Evolutionary conservation across 2,888 invertebrate genomes (phyloP), one percentile per base, ranked within the genome.

Genomic region (Blastobasis adustella): DNA sequence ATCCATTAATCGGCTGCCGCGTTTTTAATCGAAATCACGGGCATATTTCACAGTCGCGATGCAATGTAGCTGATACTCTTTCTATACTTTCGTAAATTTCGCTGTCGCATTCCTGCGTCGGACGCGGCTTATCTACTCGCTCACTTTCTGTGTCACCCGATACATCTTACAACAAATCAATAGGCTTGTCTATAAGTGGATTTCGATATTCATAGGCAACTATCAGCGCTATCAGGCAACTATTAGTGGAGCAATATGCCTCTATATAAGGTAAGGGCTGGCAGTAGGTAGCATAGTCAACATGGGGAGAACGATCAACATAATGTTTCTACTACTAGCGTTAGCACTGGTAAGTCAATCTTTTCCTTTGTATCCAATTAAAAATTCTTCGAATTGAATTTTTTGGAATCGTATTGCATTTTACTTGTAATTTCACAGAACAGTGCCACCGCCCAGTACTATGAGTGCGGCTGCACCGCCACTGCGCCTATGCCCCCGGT

Each of bases 361-460:
- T 45, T 49, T 47, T 36, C 3, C 23, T 23, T 23, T 23, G 23
- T 23, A 23, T 23, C 3, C 23, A 23, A 23, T 23, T 23, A 23
- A 23, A 23, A 23, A 23, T 23, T 23, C 23, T 23, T 23, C 23
- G 2, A 23, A 23, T 23, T 23, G 23, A 23, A 23, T 1, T 23
- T 23, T 23, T 23, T 23, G 23, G 45, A 47, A 44, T 23, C 39
- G 50, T 44, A 42, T 37, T 42, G 39, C 50, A 45, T 45, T 37
- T 46, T 5, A 53, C 9, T 55, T 49, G 53, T 54, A 49, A 50
- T 53, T 47, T 74, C 78, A 36, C 72, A 82, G 82, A 65, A 65
- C 62, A 64, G 68, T 57, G 73, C 62, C 23, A 63, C 65, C 50
- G 76, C 72, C 49, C 82, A 85, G 64, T 84, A 79, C 57, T 84